Conservation (phyloP, 2,888 invertebrate species). For the Macrostomum cliftonense region DNA sequence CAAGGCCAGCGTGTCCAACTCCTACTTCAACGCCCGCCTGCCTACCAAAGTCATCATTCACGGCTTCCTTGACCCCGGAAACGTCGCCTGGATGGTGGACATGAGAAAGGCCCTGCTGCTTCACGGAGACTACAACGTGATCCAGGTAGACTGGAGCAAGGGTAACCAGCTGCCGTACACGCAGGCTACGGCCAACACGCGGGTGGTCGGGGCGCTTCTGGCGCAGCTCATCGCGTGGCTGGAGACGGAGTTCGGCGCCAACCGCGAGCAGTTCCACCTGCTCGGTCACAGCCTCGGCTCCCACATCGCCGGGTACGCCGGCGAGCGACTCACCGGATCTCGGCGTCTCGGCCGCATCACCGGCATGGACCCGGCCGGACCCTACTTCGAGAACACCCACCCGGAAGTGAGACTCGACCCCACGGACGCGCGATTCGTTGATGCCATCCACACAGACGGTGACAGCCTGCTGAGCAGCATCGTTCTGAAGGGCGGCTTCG, state of each 20-base stretch:
- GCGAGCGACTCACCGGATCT: neutral
- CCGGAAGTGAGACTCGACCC: constrained; percentile 57
- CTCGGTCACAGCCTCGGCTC: constrained; percentile 13
- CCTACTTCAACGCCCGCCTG: neutral
- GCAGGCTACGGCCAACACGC: constrained; percentile 31
- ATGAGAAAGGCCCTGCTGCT: constrained; percentile 5
- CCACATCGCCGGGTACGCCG: constrained; percentile 12
- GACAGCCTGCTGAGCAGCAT: neutral
- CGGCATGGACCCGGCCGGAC: constrained; percentile 65
- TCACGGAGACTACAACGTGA: constrained; percentile 6
- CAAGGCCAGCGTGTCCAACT: neutral
- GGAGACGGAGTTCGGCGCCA: constrained; percentile 1
- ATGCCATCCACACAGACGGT: constrained; percentile 40
- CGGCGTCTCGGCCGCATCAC: neutral
- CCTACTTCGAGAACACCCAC: constrained; percentile 68
- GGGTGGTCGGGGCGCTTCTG: constrained; percentile 32
- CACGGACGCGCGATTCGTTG: constrained; percentile 60
- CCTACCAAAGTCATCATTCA: constrained; percentile 7
- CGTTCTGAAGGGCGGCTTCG: neutral
- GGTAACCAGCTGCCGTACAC: constrained; percentile 14
- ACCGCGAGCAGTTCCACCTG: constrained; percentile 9
- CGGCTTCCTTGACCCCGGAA: constrained; percentile 4
- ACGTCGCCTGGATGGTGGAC: constrained; percentile 4
- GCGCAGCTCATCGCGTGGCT: constrained; percentile 22
- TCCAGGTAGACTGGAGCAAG: constrained; percentile 11